Conservation (phyloP, 2,797 vertebrate genomes). For the Cuculus canorus region DNA sequence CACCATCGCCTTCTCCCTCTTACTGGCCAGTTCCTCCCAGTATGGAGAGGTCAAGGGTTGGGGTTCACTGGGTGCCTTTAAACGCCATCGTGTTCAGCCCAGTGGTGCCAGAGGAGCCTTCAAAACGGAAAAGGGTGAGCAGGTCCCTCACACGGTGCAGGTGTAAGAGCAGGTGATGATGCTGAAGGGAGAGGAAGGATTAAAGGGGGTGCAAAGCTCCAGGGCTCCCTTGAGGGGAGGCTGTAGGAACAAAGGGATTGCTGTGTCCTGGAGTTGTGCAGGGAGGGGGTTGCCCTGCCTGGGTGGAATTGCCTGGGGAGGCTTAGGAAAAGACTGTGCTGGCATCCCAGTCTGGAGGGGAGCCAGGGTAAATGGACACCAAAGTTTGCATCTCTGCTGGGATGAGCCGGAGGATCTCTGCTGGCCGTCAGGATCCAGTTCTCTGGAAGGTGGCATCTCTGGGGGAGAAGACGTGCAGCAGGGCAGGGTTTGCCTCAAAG, state of each 20-base stretch:
- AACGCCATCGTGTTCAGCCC: accelerated
- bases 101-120: accelerated
- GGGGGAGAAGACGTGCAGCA: accelerated
- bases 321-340: neutral
- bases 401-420: neutral
- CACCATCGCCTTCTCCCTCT: neutral
- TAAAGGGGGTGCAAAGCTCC: neutral
- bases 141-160: neutral
- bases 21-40: neutral
- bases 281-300: neutral
- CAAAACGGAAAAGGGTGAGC: neutral
- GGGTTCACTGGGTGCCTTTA: neutral
- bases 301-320: neutral
- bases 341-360: neutral
- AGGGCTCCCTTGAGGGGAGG: neutral
- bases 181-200: neutral
- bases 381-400: neutral
- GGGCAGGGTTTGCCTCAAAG: neutral
- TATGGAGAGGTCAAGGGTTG: neutral
- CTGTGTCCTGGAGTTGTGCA: neutral
- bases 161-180: neutral
- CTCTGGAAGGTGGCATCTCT: neutral
- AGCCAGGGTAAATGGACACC: neutral
- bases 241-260: neutral
- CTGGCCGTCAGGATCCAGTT: accelerated